phyloP scores from a whole-genome alignment of 2,888 invertebrate genomes.

The Laothoe populi region DNA sequence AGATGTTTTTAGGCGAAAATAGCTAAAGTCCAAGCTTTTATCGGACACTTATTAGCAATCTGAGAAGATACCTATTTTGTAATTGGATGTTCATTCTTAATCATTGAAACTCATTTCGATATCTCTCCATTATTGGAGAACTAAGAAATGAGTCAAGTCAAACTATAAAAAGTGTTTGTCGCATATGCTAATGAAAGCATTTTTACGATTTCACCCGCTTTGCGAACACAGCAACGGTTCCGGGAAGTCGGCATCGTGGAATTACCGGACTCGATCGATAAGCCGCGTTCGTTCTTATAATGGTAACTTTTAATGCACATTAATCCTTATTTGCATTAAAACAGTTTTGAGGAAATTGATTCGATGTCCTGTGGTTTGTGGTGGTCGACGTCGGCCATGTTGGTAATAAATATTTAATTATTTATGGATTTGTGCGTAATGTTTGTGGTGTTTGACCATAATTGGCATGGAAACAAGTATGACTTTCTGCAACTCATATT shows the following conservation, averaged over 20 bases:
- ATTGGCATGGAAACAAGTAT: no score
- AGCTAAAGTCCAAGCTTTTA: no score
- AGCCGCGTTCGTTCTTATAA: neutral
- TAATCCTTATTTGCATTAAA: neutral
- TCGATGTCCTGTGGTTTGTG: neutral
- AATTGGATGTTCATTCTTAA: no score
- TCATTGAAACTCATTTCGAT: no score
- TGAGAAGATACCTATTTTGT: no score
- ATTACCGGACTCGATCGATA: neutral
- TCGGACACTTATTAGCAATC: no score
- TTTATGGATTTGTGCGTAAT: no score
- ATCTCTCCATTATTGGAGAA: no score
- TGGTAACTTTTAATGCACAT: neutral
- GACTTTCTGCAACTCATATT: neutral
- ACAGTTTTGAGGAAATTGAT: neutral
- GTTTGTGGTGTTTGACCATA: no score
- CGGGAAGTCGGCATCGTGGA: slow-evolving; percentile 9
- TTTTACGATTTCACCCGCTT: slow-evolving; percentile 11
- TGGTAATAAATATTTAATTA: no score
- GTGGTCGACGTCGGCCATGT: neutral
- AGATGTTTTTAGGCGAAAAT: no score
- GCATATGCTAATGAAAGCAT: neutral
- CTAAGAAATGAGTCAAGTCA: no score
- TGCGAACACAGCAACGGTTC: neutral
- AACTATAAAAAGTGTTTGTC: slow-evolving; percentile 9